phyloP scores from a whole-genome alignment of 2,113 vertebrate species.

The Vidua macroura region DNA sequence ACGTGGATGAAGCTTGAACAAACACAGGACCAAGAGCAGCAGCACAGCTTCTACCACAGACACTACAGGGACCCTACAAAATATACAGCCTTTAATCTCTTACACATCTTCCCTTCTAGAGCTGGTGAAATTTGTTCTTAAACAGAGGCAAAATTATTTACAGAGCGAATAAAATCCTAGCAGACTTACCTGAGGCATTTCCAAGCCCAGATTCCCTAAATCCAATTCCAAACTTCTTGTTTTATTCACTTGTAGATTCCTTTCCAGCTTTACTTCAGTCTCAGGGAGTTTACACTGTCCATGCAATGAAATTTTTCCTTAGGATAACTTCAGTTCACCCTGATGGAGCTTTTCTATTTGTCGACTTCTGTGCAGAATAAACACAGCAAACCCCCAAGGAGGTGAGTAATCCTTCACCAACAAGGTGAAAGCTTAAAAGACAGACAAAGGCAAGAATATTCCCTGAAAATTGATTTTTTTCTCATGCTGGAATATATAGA shows the following conservation, averaged over 20 bases:
- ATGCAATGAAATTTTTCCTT: slow-evolving; percentile 67
- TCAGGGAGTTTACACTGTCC: slow-evolving; percentile 70
- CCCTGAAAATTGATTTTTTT: neutral
- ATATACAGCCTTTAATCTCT: neutral
- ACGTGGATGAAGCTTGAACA: neutral
- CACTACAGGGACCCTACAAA: neutral
- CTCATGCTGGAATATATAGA: neutral
- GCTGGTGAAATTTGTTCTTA: neutral
- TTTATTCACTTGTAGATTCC: slow-evolving; percentile 78
- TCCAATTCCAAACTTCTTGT: slow-evolving; percentile 83
- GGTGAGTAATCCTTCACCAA: slow-evolving; percentile 11
- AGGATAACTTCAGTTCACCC: slow-evolving; percentile 66
- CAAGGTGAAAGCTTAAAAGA: neutral
- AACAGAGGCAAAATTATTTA: neutral
- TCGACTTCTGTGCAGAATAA: slow-evolving; percentile 62
- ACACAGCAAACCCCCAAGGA: slow-evolving; percentile 46
- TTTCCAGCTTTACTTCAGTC: slow-evolving; percentile 80
- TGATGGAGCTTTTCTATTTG: slow-evolving; percentile 56
- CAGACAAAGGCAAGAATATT: neutral
- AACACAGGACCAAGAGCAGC: neutral
- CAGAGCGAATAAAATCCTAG: neutral
- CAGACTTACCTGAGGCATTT: slow-evolving; percentile 97
- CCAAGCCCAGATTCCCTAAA: slow-evolving; percentile 85
- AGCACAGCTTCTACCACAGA: neutral
- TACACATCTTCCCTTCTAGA: neutral